Percentiles rank a stretch among this genome's conserved stretches.
These are phyloP conservation scores for Pogonomyrmex barbatus DNA, from an alignment of 1,140 invertebrate genomes.

Conservation along the genomic window DNA sequence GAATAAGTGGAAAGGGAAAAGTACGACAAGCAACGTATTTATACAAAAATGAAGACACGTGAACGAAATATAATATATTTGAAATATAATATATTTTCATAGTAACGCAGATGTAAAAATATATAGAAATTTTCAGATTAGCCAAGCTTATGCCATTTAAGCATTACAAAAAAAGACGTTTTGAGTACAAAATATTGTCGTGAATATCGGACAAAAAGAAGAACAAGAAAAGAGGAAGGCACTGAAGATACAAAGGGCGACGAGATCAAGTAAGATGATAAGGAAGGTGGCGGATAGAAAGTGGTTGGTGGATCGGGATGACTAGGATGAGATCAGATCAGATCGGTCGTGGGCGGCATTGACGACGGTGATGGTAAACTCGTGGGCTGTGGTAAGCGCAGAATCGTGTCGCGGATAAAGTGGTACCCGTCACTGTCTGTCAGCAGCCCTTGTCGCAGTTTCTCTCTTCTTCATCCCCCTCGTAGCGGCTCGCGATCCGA, in stretches of 20 bases:
- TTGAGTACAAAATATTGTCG: neutral
- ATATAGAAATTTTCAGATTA: neutral
- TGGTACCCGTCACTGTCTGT: conserved; percentile 83
- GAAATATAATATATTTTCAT: neutral
- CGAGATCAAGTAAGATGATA: conserved; percentile 33
- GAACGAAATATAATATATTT: neutral
- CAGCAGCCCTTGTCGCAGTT: conserved; percentile 78
- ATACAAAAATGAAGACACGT: conserved; percentile 2
- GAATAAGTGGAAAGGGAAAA: conserved; percentile 1
- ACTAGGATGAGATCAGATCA: conserved; percentile 80
- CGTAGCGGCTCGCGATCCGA: conserved; percentile 20
- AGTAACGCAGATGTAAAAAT: neutral
- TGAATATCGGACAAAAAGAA: conserved; percentile 17
- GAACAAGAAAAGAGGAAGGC: neutral
- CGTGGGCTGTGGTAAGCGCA: conserved; percentile 84
- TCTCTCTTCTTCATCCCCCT: conserved; percentile 77
- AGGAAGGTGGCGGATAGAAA: conserved; percentile 24
- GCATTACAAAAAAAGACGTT: neutral
- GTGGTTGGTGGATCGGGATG: conserved; percentile 70
- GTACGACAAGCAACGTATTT: neutral
- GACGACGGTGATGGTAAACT: conserved; percentile 78
- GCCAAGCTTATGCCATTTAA: conserved; percentile 1
- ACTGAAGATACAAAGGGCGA: conserved; percentile 27
- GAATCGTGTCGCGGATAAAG: conserved; percentile 85
- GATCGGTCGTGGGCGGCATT: conserved; percentile 75